phyloP scores from a whole-genome alignment of 2,797 vertebrate species.

The Sarcophilus harrisii region DNA sequence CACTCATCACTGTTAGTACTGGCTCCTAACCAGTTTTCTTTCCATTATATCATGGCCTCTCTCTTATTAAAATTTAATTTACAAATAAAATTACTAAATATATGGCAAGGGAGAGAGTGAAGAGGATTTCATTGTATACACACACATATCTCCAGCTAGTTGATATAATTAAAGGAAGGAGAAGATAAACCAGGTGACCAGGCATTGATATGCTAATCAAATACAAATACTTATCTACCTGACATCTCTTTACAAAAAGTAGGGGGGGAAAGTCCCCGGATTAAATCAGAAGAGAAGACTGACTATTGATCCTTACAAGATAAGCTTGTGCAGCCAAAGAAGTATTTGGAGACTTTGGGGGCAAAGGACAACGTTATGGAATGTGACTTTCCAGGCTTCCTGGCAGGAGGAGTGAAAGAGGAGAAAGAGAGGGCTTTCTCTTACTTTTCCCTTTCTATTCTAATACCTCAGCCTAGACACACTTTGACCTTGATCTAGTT shows the following conservation, averaged over 20 bases:
- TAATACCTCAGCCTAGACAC: neutral
- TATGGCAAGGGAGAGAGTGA: neutral
- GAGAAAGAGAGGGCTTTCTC: too few relatives aligned
- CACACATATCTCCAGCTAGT: neutral
- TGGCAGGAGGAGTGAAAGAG: too few relatives aligned
- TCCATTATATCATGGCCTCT: neutral
- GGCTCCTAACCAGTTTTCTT: neutral
- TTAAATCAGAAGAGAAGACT: neutral
- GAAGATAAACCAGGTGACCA: neutral
- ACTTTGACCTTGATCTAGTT: neutral
- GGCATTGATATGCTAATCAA: neutral
- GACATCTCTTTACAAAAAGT: neutral
- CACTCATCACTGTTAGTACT: neutral
- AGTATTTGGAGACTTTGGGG: too few relatives aligned
- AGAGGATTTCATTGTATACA: neutral
- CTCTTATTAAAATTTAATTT: conserved; percentile 18
- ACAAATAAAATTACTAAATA: conserved; percentile 32
- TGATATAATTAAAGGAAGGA: neutral
- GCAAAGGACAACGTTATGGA: too few relatives aligned
- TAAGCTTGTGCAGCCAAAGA: too few relatives aligned
- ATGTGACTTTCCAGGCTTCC: too few relatives aligned
- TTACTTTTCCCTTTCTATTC: neutral
- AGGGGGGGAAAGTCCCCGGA: neutral
- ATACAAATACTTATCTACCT: neutral
- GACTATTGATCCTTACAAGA: neutral